Evolutionary conservation across 2,797 vertebrate genomes (phyloP).

Genomic region (Danio jaintianensis): DNA sequence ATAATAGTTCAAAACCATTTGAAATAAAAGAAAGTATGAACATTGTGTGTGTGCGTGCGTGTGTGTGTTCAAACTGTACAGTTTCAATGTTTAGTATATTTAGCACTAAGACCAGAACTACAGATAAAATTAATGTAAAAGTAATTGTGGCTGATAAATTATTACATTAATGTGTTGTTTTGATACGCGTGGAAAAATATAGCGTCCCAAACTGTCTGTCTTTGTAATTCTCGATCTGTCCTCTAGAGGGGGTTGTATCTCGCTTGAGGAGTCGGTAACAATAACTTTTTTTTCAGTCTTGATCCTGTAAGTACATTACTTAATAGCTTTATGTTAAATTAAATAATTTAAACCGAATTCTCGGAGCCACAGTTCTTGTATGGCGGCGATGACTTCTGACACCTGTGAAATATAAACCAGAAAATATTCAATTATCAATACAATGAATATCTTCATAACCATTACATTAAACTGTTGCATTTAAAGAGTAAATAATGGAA

Average conservation of each 20-base stretch:
- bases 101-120: background rate
- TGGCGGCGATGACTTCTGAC: conserved; percentile 56
- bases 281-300: background rate
- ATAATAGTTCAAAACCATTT: background rate
- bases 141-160: background rate
- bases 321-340: background rate
- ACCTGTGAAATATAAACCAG: conserved; percentile 60
- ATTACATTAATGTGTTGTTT: background rate
- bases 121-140: background rate
- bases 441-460: background rate
- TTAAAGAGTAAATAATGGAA: background rate
- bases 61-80: background rate
- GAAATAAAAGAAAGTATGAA: background rate
- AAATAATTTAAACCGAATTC: conserved; percentile 63
- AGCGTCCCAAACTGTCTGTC: background rate
- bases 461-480: background rate
- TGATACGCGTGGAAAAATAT: background rate
- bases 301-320: background rate
- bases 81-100: background rate
- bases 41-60: background rate
- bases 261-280: background rate
- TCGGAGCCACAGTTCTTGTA: conserved; percentile 63
- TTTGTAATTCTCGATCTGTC: background rate
- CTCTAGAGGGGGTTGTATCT: background rate
- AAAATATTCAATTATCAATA: background rate